These are phyloP conservation scores for Halcyon smyrnensis DNA, from an alignment of 2,797 vertebrate species.

Conservation along the genomic window DNA sequence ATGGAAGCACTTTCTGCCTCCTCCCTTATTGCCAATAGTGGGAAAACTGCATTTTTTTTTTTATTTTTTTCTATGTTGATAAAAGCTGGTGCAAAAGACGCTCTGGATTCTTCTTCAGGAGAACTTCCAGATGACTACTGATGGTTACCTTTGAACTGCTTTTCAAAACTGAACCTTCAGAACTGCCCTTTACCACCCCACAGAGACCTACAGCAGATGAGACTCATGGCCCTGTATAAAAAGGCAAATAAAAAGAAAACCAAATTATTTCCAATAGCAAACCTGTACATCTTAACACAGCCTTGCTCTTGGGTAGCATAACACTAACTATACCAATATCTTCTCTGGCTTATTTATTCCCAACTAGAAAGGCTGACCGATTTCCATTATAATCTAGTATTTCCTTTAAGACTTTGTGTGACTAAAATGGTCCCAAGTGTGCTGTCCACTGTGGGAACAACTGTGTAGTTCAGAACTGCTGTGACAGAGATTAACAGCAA, in stretches of 20 bases:
- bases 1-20: slow-evolving; percentile 51
- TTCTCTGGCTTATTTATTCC: neutral
- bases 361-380: neutral
- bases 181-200: neutral
- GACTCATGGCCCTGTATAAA: neutral
- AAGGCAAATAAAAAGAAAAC: neutral
- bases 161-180: neutral
- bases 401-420: neutral
- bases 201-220: neutral
- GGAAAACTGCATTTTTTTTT: neutral
- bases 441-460: neutral
- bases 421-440: neutral
- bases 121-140: neutral
- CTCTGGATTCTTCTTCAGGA: neutral
- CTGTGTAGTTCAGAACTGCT: neutral
- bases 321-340: neutral
- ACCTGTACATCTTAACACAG: neutral
- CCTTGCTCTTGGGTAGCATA: accelerated
- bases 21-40: neutral
- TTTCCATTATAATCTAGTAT: neutral
- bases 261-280: neutral
- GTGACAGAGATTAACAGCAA: neutral
- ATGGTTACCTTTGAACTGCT: neutral
- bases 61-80: neutral
- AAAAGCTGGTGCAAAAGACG: neutral